Base-by-base conservation (phyloP, 2,888 invertebrate species). In the Athalia rosae region DNA sequence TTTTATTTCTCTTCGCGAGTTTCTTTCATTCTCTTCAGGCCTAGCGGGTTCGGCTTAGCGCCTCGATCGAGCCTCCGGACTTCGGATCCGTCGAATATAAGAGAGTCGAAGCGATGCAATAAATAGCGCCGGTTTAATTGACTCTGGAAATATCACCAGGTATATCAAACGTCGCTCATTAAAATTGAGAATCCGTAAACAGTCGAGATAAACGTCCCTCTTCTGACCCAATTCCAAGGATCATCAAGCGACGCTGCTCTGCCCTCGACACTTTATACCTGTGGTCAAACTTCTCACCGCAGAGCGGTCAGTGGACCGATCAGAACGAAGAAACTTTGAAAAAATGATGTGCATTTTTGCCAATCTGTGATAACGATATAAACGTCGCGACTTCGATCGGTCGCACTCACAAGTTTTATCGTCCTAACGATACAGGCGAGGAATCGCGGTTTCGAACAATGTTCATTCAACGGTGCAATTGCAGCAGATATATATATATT, bases 151-250 rank as follows among this genome's bases (percentile, higher is more conserved):
- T 71, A 71, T 71, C 71, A 58, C 58, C 9, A 15, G 9, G 15
- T 8, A 45, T 71, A 71, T 71, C 58, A 45, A 43, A 45, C 58
- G 43, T 71, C 71, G 71, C 71, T 71, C 71, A 71, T 71, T 71
- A 71, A 71, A 71, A 71, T 71, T 71, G 45, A 71, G 45, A 71
- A 71, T 56, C 71, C 58, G 58, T 71, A 71, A 71, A 71, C 58
- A 71, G 71, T 58, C 71, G 7, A 71, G 71, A 71, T 71, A 71
- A 71, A 58, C 43, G 71, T 45, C 71, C 45, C 56, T 41, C 71
- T 45, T 13, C 58, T 58, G 71, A 58, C 58, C 71, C 71, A 71
- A 58, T 71, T 71, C 45, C 43, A 43, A 43, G 56, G 56, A 58
- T 71, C 71, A 71, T 71, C 56, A 71, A 71, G 45, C 56, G 56